Evolutionary conservation across 1,140 invertebrate species (phyloP).

Genomic region (Littorina saxatilis): DNA sequence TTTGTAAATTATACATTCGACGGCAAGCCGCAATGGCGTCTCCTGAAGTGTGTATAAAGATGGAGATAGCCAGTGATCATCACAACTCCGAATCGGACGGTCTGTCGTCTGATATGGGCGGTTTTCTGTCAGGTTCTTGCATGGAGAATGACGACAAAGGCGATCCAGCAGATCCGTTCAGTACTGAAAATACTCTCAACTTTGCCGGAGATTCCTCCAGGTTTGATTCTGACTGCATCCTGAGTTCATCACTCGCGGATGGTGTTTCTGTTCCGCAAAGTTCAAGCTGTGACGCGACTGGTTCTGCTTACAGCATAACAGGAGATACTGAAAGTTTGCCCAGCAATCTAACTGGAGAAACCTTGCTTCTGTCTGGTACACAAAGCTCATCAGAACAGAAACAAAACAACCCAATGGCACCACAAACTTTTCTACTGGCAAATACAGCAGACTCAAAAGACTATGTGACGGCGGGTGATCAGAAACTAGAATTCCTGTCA

Average conservation of each 20-base stretch:
- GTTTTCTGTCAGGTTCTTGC: constrained; percentile 1
- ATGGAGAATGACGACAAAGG: constrained; percentile 7
- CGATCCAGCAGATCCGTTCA: constrained; percentile 2
- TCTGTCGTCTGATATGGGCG: neutral
- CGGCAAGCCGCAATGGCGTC: neutral
- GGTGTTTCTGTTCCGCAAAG: neutral
- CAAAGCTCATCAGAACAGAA: neutral
- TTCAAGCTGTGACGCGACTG: neutral
- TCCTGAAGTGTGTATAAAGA: neutral
- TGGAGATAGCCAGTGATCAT: neutral
- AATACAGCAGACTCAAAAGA: neutral
- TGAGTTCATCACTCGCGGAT: constrained; percentile 2
- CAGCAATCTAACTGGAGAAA: neutral
- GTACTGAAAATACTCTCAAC: neutral
- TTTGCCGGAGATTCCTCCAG: constrained; percentile 14
- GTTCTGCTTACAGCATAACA: neutral
- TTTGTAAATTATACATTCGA: too few species aligned
- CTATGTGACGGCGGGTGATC: neutral
- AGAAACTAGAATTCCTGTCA: neutral
- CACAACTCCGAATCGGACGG: neutral
- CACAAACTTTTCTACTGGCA: neutral
- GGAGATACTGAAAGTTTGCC: neutral
- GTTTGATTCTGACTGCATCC: constrained; percentile 11
- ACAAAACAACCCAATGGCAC: neutral
- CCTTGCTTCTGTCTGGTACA: neutral